phyloP scores from a whole-genome alignment of 2,888 invertebrate species.

The Lepetodrilus schrolli region DNA sequence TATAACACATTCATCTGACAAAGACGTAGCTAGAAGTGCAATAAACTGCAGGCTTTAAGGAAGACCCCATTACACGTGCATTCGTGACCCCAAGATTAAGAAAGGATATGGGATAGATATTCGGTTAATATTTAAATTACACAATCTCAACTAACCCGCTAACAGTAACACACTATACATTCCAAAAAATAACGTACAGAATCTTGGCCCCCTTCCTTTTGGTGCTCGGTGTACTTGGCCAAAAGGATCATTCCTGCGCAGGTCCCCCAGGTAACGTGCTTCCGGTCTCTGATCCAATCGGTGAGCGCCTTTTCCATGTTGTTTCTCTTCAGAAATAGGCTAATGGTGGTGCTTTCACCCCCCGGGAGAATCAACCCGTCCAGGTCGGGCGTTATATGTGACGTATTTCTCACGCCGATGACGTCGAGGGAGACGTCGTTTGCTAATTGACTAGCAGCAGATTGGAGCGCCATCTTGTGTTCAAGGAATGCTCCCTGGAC shows the following conservation, averaged over 20 bases:
- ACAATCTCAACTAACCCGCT: too few species aligned
- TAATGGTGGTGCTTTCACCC: constrained; percentile 71
- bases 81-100: too few species aligned
- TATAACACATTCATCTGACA: too few species aligned
- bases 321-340: constrained; percentile 62
- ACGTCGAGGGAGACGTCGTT: constrained; percentile 42
- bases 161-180: too few species aligned
- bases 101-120: too few species aligned
- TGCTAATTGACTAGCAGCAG: constrained; percentile 42
- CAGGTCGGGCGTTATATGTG: constrained; percentile 48
- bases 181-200: too few species aligned
- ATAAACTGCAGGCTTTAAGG: too few species aligned
- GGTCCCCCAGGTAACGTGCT: constrained; percentile 68
- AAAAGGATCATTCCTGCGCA: constrained; percentile 71
- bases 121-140: too few species aligned
- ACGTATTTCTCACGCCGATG: constrained; percentile 50
- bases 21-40: too few species aligned
- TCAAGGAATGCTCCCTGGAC: constrained; percentile 71
- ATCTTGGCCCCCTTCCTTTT: constrained; percentile 64
- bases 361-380: constrained; percentile 70
- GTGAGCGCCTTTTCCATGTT: constrained; percentile 57
- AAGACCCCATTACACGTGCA: too few species aligned
- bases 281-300: constrained; percentile 53
- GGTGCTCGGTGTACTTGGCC: constrained; percentile 59
- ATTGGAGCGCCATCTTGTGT: constrained; percentile 58